These are phyloP conservation scores for Coelopa pilipes DNA, from an alignment of 2,888 invertebrate species.

Conservation along the genomic window DNA sequence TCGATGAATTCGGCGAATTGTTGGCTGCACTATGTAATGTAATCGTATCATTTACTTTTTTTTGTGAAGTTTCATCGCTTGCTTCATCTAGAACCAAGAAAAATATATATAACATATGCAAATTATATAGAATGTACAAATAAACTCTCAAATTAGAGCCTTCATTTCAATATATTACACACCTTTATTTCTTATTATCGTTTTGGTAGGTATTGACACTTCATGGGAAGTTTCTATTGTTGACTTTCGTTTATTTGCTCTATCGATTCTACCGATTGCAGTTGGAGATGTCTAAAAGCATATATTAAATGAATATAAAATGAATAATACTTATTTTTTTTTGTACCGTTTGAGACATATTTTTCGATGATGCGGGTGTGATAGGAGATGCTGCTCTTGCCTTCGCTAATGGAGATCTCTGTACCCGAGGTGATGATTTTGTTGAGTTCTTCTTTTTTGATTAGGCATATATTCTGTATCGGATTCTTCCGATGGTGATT, in stretches of 20 bases:
- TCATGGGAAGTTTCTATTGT: background rate
- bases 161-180: too few species aligned
- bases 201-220: background rate
- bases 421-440: constrained; percentile 51
- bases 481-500: constrained; percentile 49
- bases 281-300: background rate
- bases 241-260: background rate
- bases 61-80: background rate
- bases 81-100: background rate
- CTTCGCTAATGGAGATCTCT: constrained; percentile 47
- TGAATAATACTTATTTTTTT: background rate
- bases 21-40: background rate
- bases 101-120: background rate
- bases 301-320: background rate
- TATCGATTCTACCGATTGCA: background rate
- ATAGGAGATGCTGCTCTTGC: background rate
- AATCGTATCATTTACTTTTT: background rate
- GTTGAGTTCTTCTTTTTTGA: constrained; percentile 44
- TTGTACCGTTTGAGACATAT: background rate
- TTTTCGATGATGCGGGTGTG: background rate
- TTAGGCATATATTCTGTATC: constrained; percentile 56
- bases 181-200: background rate
- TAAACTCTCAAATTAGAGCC: too few species aligned
- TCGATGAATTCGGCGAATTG: background rate
- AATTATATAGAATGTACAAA: background rate